Evolutionary conservation across 2,797 vertebrate species (phyloP).

Genomic region (Gallirallus australis): DNA sequence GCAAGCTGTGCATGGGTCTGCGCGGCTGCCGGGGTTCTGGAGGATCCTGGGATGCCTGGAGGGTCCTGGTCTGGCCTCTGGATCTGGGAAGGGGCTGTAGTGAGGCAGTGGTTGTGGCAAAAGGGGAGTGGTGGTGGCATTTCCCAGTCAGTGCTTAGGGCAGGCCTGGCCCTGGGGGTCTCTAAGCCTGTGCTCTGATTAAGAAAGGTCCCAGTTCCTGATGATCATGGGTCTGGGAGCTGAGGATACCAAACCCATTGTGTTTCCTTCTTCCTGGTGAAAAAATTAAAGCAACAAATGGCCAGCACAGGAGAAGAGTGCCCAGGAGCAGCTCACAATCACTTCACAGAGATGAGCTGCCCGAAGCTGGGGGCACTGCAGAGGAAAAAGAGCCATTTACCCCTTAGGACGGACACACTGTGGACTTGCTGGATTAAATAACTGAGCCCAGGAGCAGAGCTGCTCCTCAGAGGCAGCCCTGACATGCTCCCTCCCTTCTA

Average conservation of each 20-base stretch:
- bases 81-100: neutral
- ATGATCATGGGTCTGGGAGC: neutral
- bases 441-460: neutral
- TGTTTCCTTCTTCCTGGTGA: neutral
- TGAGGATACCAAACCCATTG: neutral
- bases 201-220: neutral
- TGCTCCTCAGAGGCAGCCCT: neutral
- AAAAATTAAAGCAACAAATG: neutral
- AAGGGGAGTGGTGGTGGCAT: rapidly evolving
- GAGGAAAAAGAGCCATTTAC: neutral
- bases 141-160: neutral
- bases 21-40: too few relatives aligned
- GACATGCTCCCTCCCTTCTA: neutral
- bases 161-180: neutral
- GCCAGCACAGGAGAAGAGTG: neutral
- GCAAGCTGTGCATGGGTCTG: rapidly evolving
- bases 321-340: neutral
- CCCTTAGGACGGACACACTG: neutral
- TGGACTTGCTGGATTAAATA: neutral
- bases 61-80: neutral
- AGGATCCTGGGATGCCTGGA: neutral
- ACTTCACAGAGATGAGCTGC: neutral
- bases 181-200: neutral
- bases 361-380: neutral
- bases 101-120: rapidly evolving